phyloP scores from a whole-genome alignment of 2,113 vertebrate genomes.

The Oreochromis niloticus region DNA sequence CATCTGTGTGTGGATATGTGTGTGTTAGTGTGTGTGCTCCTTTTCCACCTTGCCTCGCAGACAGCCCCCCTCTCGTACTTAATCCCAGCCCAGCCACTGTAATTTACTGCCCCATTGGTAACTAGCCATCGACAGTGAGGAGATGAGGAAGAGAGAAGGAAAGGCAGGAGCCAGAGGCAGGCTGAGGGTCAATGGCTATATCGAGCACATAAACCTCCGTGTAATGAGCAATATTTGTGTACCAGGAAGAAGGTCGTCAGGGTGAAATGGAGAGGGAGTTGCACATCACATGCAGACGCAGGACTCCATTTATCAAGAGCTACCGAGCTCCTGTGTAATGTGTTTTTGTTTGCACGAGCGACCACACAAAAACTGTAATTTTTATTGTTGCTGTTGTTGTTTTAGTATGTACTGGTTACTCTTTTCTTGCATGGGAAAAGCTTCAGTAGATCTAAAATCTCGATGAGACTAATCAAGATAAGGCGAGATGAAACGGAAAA shows the following conservation, averaged over 20 bases:
- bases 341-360: background rate
- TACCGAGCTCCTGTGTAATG: background rate
- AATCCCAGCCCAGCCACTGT: conserved; percentile 55
- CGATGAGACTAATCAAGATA: conserved; percentile 32
- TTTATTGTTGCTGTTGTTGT: background rate
- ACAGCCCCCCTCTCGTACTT: conserved; percentile 35
- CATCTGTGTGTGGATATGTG: conserved; percentile 28
- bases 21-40: background rate
- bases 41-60: conserved; percentile 15
- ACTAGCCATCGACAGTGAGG: conserved; percentile 56
- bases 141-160: conserved; percentile 35
- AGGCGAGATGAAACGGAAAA: conserved; percentile 13
- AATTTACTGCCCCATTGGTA: conserved; percentile 65
- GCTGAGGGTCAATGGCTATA: conserved; percentile 64
- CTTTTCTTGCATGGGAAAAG: background rate
- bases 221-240: conserved; percentile 74
- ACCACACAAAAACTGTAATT: background rate
- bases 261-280: conserved; percentile 47
- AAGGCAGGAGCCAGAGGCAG: conserved; percentile 39
- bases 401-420: background rate
- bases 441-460: background rate
- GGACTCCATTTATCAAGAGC: conserved; percentile 11
- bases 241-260: conserved; percentile 54
- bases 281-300: conserved; percentile 5
- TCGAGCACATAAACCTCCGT: conserved; percentile 66